Base-by-base conservation (phyloP, 2,113 vertebrate genomes). In the Salvelinus alpinus region DNA sequence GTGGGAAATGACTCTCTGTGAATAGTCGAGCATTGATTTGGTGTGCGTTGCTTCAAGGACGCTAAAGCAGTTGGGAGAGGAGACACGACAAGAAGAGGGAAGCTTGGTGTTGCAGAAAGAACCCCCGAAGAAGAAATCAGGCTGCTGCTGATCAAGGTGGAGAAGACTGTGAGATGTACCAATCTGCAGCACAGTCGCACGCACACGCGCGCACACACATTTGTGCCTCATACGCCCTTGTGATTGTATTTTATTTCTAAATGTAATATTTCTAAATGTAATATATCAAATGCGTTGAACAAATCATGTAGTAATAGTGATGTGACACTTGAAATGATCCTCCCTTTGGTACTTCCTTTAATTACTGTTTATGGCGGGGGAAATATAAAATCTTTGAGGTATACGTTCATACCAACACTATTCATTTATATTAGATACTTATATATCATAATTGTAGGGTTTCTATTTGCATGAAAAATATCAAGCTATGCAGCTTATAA, bases 61-160 rank as follows among this genome's bases (percentile, higher is more conserved):
- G 71, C 87, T 99, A 84, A 94, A 89, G 90, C 79, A 51, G 85
- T 90, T 82, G 47, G 90, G 91, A 71, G 92, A 85, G 29, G 78
- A 78, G 76, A 81, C 68, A 5, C 12, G 51, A 18, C 51, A 54
- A 66, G 77, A 71, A 70, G 77, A 91, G 70, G 83, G 90, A 84
- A 66, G 72, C 0, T 34, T 90, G 82, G 78, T 84, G 74, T 87
- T 94, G 38, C 80, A 87, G 60, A 84, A 85, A 54, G 72, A 87
- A 66, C 78, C 60, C 47, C 79, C 81, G 0, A 74, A 91, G 86
- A 96, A 91, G 81, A 87, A 78, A 7, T 91, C 85, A 13, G 76
- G 90, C 73, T 98, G 97, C 86, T 99, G 97, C 87, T 94, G 82
- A 94, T 70, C 24, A 70, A 62, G 73, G 25, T 16, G 51, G 13